These are phyloP conservation scores for Anastatus disparis DNA, from an alignment of 1,140 invertebrate genomes.

Conservation along the genomic window DNA sequence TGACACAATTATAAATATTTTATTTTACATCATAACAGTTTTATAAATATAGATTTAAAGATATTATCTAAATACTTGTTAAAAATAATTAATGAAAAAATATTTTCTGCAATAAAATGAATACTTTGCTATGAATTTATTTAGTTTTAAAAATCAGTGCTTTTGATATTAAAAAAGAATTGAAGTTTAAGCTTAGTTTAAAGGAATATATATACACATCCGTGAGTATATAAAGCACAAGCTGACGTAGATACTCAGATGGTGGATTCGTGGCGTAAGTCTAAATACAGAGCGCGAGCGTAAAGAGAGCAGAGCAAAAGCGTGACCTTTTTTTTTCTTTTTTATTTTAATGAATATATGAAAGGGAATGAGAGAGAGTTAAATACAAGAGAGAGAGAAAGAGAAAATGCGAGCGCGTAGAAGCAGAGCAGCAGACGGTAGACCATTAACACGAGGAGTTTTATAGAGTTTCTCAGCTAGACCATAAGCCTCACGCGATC, in stretches of 20 bases:
- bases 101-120: too few relatives aligned
- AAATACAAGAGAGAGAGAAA: constrained; percentile 7
- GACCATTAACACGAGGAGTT: constrained; percentile 31
- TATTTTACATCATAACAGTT: too few relatives aligned
- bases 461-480: constrained; percentile 20
- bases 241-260: constrained; percentile 18
- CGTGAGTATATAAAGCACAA: too few relatives aligned
- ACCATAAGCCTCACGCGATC: constrained; percentile 4
- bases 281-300: not conserved
- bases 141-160: too few relatives aligned
- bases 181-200: too few relatives aligned
- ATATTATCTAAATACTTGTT: too few relatives aligned
- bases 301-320: constrained; percentile 5
- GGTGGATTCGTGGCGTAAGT: not conserved
- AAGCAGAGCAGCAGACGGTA: constrained; percentile 32
- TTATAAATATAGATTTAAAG: too few relatives aligned
- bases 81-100: too few relatives aligned
- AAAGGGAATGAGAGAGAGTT: constrained; percentile 26
- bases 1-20: too few relatives aligned
- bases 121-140: too few relatives aligned
- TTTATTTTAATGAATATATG: constrained; percentile 40
- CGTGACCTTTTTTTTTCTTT: constrained; percentile 2
- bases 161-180: too few relatives aligned
- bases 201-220: too few relatives aligned
- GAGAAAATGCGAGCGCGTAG: constrained; percentile 10